Conservation (phyloP, 2,797 vertebrate genomes). For the Pseudochromis fuscus region DNA sequence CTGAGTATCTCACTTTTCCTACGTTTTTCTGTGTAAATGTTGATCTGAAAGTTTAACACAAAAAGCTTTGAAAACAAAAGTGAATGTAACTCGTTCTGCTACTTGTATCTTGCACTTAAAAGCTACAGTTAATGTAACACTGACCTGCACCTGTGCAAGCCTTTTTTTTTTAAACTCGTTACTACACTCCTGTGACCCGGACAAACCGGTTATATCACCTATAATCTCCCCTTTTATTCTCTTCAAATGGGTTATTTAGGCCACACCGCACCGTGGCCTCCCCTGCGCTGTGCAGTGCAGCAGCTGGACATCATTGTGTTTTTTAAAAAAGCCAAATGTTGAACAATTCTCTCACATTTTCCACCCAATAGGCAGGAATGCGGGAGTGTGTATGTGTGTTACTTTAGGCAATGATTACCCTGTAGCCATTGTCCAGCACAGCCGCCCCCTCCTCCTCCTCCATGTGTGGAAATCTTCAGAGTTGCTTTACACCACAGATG, state of each 20-base stretch:
- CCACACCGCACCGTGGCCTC: not conserved
- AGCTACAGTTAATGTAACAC: not conserved
- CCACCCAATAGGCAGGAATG: too few relatives aligned
- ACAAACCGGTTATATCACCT: slow-evolving; percentile 63
- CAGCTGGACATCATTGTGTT: not conserved
- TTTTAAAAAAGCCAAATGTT: not conserved
- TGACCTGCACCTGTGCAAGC: slow-evolving; percentile 27
- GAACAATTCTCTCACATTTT: not conserved
- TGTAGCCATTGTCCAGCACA: slow-evolving; percentile 1
- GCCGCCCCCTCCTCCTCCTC: not conserved
- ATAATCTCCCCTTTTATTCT: slow-evolving; percentile 41
- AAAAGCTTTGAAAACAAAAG: too few relatives aligned
- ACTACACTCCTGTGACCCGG: not conserved
- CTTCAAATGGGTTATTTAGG: not conserved
- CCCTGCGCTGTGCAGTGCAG: not conserved
- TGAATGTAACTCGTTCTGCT: too few relatives aligned
- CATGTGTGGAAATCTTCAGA: slow-evolving; percentile 21
- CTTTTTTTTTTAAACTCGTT: not conserved
- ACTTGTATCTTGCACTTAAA: too few relatives aligned
- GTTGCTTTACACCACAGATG: slow-evolving; percentile 12
- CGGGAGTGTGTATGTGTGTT: not conserved
- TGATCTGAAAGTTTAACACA: too few relatives aligned
- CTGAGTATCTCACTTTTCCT: too few relatives aligned
- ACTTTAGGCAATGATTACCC: slow-evolving; percentile 51
- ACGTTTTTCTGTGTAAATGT: too few relatives aligned